phyloP scores from a whole-genome alignment of 2,888 invertebrate genomes.

The Agrilus biguttatus region DNA sequence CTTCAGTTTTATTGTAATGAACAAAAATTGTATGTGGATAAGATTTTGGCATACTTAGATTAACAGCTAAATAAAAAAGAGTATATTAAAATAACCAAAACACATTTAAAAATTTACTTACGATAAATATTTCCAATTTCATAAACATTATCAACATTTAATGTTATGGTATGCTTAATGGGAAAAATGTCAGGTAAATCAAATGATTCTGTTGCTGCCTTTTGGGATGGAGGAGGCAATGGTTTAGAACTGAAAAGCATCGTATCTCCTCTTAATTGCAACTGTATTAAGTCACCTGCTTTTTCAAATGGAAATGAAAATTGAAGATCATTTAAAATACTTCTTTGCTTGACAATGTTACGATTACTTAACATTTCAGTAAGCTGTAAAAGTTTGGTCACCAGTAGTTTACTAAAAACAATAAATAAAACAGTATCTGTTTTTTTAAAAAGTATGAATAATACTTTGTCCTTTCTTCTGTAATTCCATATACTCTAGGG shows the following conservation, averaged over 20 bases:
- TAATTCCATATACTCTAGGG: constrained; percentile 61
- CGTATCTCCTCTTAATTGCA: constrained; percentile 49
- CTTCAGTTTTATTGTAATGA: constrained; percentile 48
- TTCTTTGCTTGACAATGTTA: constrained; percentile 39
- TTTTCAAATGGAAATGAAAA: constrained; percentile 44
- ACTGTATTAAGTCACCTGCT: constrained; percentile 45
- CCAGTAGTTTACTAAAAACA: constrained; percentile 46
- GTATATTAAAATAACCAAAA: constrained; percentile 9
- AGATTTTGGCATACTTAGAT: constrained; percentile 29
- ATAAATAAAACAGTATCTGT: neutral
- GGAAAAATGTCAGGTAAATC: constrained; percentile 62
- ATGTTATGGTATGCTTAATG: constrained; percentile 54
- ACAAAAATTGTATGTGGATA: constrained; percentile 69
- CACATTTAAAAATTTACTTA: constrained; percentile 35
- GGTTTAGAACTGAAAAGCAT: constrained; percentile 49
- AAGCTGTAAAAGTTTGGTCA: constrained; percentile 49
- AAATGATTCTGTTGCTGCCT: constrained; percentile 33
- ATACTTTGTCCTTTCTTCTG: constrained; percentile 53
- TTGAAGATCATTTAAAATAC: constrained; percentile 42
- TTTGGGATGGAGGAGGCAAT: constrained; percentile 36
- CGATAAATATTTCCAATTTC: constrained; percentile 48
- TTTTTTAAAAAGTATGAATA: constrained; percentile 1
- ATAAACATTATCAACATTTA: constrained; percentile 50
- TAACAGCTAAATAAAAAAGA: constrained; percentile 36
- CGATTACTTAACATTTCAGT: constrained; percentile 48